Base-by-base conservation (phyloP, 2,888 invertebrate species). In the Pecten maximus region DNA sequence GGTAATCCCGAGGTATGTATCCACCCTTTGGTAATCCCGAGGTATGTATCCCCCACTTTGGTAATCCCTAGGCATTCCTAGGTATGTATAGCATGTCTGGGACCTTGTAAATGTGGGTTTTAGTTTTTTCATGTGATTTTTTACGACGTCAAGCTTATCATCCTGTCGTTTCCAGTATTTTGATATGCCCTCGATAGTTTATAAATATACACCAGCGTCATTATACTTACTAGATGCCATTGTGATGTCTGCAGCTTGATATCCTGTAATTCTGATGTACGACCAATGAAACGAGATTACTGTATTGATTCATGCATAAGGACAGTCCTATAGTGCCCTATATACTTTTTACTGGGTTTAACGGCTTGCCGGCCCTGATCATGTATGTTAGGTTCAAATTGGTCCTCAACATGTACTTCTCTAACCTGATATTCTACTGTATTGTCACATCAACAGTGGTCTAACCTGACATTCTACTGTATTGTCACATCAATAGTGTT, bases 161-260 rank as follows among this genome's bases (percentile, higher is more conserved):
- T 6, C 2, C 74, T 74, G 35, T 10, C 74, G 16, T 74, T 74
- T 35, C 74, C 74, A 74, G 8, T 74, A 35, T 35, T 28, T 74
- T 74, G 74, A 74, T 74, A 74, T 74, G 74, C 74, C 74, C 74
- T 35, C 10, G 74, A 74, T 74, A 74, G 74, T 74, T 74, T 74
- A 74, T 74, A 74, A 74, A 74, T 74, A 74, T 35, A 74, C 74
- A 8, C n/a, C n/a, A 54, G 19, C 54, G 19, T 74, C 74, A 74
- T 28, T 28, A 74, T 74, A 28, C 74, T 35, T 28, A 74, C 28
- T 6, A 74, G 74, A 74, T 74, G 15, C n/a, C 6, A 15, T 74
- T 28, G 35, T 12, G 74, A 74, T 74, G 74, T 74, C 74, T 74
- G 35, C 35, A 28, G 74, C 74, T 35, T 74, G 74, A 74, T 74